Evolutionary conservation across 2,113 vertebrate species (phyloP).

Genomic region (Raja brachyura): DNA sequence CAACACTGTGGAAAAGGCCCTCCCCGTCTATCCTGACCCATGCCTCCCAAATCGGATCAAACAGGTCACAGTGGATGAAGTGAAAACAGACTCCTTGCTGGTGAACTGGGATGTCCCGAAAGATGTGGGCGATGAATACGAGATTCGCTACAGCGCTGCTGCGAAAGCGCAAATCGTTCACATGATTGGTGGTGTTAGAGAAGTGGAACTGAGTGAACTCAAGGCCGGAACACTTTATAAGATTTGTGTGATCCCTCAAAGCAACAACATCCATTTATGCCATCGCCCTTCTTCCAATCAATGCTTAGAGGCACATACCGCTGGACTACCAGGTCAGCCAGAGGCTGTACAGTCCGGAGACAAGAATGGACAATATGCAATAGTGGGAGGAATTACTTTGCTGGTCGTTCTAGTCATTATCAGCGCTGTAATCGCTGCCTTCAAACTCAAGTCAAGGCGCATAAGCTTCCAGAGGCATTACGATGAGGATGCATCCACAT

Average conservation of each 20-base stretch:
- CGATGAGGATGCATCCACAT: constrained; percentile 34
- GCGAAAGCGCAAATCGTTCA: not conserved
- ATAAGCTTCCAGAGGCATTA: constrained; percentile 41
- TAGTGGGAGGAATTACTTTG: not conserved
- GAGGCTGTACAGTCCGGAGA: not conserved
- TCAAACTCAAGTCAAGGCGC: not conserved
- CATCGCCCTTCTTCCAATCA: constrained; percentile 29
- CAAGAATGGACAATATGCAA: not conserved
- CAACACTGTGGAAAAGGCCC: not conserved
- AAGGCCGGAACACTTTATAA: fast-evolving
- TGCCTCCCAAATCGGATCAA: constrained; percentile 26
- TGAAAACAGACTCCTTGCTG: not conserved
- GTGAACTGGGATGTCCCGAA: constrained; percentile 20
- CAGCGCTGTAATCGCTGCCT: not conserved
- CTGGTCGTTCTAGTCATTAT: not conserved
- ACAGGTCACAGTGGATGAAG: not conserved
- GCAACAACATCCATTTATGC: constrained; percentile 22
- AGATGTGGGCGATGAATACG: not conserved
- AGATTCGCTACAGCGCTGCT: not conserved
- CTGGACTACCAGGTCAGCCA: not conserved
- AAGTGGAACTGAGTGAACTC: constrained; percentile 40
- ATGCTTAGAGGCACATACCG: constrained; percentile 33
- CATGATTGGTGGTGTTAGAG: not conserved
- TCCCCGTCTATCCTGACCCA: not conserved
- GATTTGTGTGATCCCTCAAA: constrained; percentile 39